Base-by-base conservation (phyloP, 2,797 vertebrate genomes). In the Melanotaenia trifasciata region DNA sequence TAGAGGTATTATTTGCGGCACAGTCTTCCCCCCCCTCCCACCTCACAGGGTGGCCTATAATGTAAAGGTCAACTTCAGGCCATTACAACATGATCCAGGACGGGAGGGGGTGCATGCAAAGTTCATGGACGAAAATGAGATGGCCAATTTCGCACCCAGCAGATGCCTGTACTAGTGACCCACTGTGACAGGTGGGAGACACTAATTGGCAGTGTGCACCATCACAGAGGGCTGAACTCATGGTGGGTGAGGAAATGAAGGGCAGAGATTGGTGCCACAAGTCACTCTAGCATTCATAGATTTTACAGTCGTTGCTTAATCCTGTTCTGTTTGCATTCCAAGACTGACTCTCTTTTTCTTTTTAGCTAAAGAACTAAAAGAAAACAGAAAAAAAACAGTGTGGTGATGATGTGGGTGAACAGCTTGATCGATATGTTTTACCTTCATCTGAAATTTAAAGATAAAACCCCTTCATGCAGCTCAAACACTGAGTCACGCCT, bases 91-190 rank as follows among this genome's bases (percentile, higher is more conserved):
- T 69, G 35, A 59, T 70, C 1, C 10, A 14, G 30, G 57, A 36
- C 43, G 30, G 60, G 70, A n/a, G 65, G 50, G 40, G 54, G 61
- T 67, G 14, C 70, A 72, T 60, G 74, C 79, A 86, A 86, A 93
- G 88, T 90, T 90, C 89, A 90, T 40, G 90, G 86, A 64, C 58
- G 78, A 89, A 92, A 92, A 87, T 89, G 89, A 91, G 89, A 90
- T 63, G 87, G 77, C 66, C 87, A 88, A 80, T 90, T 91, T 93
- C 87, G 85, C 89, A 90, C 86, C 87, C 88, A 87, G 84, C 90
- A 89, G 90, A 92, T 90, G 90, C 79, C 87, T 90, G 68, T 67
- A 59, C 79, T 70, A 83, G 82, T 92, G 89, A 93, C 90, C 87
- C 65, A 50, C 79, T 0, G 84, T 68, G 84, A 92, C 92, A 92